A percentile compares a stretch with the other conserved stretches of the same genome.
These are phyloP conservation scores for Ceratina calcarata DNA, from an alignment of 1,140 invertebrate species.

Conservation along the genomic window DNA sequence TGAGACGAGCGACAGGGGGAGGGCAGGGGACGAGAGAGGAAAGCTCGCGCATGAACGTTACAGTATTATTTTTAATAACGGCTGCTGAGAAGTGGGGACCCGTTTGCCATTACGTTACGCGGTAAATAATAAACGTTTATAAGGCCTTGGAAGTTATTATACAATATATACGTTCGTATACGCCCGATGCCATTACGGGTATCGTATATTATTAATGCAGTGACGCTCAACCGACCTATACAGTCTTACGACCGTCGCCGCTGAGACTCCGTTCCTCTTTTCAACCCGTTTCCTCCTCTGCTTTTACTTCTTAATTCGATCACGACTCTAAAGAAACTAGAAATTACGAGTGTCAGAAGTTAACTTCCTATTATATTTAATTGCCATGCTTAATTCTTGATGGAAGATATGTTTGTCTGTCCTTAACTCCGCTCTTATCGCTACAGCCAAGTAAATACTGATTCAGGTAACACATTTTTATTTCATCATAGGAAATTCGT, in stretches of 20 bases:
- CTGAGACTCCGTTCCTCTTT: background rate
- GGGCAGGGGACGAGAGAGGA: slow-evolving; percentile 2
- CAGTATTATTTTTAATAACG: slow-evolving; percentile 65
- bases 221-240: slow-evolving; percentile 74
- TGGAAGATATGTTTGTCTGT: too few relatives aligned
- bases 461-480: too few relatives aligned
- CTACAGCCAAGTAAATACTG: too few relatives aligned
- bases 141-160: slow-evolving; percentile 81
- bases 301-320: too few relatives aligned
- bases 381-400: too few relatives aligned
- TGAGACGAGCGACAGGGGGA: background rate
- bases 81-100: slow-evolving; percentile 69
- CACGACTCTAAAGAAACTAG: too few relatives aligned
- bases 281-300: too few relatives aligned
- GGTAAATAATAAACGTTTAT: slow-evolving; percentile 81
- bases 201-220: slow-evolving; percentile 81
- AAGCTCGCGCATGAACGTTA: slow-evolving; percentile 47
- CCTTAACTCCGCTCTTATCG: too few relatives aligned
- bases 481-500: too few relatives aligned
- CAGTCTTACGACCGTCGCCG: background rate
- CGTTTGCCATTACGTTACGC: slow-evolving; percentile 79
- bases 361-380: too few relatives aligned
- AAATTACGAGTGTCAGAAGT: too few relatives aligned
- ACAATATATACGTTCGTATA: slow-evolving; percentile 80
- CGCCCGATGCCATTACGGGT: slow-evolving; percentile 79